Evolutionary conservation across 2,113 vertebrate genomes (phyloP), one percentile per base, ranked within the genome.

Genomic region (Amphilophus citrinellus): DNA sequence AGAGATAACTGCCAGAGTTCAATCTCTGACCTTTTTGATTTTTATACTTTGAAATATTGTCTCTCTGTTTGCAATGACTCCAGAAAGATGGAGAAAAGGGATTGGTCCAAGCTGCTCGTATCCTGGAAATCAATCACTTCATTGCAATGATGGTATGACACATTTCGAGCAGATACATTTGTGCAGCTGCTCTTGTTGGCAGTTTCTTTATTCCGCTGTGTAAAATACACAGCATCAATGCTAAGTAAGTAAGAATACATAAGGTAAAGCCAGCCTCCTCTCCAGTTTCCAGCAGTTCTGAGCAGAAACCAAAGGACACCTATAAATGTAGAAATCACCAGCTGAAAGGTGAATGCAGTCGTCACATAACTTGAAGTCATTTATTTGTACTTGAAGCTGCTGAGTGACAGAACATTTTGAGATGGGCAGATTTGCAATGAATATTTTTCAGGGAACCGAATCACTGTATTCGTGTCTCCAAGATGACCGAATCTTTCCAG

Each of bases 101-200:
- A 86, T 84, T 11, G 77, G 59, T 63, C 80, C 85, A 85, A 86
- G 62, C 81, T 75, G 86, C 53, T 71, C 77, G 82, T 14, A 61
- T 84, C 56, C 53, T 8, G 60, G 77, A 75, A 80, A 94, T 92
- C 87, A 81, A 85, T 93, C 89, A 85, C 61, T 65, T 59, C 76
- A 15, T n/a, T 58, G 63, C 84, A 77, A 35, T 8, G 27, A 57
- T 62, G 80, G 53, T 73, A 61, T 79, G 90, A 89, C 68, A 76
- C 75, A 27, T 90, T 82, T 88, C 62, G 65, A 84, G 39, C 30
- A 82, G 76, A 87, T 82, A 58, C 79, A 83, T 89, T 79, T 85
- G 80, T 83, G 88, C 93, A 91, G 91, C 92, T 94, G 93, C 68
- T 85, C 76, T 88, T 56, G 76, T 59, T 93, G 91, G 93, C 87